These are phyloP conservation scores for Lepidurus arcticus DNA, from an alignment of 1,140 invertebrate genomes.

Conservation along the genomic window DNA sequence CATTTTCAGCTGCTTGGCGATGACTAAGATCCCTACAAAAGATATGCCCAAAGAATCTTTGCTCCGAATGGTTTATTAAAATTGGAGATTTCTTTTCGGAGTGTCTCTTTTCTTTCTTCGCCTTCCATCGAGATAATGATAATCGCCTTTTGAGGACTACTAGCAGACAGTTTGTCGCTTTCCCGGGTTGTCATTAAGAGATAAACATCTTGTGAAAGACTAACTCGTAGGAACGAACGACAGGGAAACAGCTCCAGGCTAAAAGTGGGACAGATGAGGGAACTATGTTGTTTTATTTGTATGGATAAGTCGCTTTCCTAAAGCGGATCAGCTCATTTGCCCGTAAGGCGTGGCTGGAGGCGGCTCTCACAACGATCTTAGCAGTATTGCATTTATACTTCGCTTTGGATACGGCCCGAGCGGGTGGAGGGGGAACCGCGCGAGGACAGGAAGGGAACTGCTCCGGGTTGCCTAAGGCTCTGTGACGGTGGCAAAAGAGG, in stretches of 20 bases:
- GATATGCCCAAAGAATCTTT: neutral
- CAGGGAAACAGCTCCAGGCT: neutral
- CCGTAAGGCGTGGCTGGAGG: neutral
- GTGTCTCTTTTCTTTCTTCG: neutral
- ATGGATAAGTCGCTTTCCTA: neutral
- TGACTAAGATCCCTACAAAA: neutral
- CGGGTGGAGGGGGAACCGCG: neutral
- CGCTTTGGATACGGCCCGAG: neutral
- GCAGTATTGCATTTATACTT: neutral
- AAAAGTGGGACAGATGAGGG: neutral
- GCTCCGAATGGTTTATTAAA: neutral
- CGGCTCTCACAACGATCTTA: neutral
- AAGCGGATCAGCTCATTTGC: slow-evolving; percentile 16
- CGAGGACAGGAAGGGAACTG: neutral
- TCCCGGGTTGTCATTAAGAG: neutral
- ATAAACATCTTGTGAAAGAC: slow-evolving; percentile 11
- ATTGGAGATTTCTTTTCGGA: neutral
- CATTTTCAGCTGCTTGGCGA: neutral
- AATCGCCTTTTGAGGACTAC: neutral
- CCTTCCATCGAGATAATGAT: neutral
- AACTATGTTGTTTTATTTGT: neutral
- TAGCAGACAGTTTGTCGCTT: neutral
- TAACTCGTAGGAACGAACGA: neutral
- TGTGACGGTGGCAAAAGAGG: neutral
- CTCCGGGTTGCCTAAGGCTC: neutral